phyloP scores from a whole-genome alignment of 1,140 invertebrate species.

The Drosophila gunungcola region DNA sequence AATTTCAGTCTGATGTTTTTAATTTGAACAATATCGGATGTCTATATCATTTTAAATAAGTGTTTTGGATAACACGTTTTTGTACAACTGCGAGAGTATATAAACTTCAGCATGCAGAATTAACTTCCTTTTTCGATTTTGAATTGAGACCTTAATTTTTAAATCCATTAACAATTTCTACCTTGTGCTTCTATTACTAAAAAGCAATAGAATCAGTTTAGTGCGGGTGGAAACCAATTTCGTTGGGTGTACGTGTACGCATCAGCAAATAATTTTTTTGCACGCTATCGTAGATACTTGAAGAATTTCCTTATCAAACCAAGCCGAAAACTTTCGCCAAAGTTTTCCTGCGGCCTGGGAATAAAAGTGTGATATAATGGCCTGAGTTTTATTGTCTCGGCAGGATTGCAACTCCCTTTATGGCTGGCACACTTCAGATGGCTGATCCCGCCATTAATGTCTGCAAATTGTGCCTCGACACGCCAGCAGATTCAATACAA shows the following conservation, averaged over 20 bases:
- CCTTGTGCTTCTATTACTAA: too few relatives aligned
- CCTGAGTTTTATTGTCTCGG: constrained; percentile 46
- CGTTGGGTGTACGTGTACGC: background rate
- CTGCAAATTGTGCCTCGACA: constrained; percentile 47
- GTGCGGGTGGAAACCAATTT: background rate
- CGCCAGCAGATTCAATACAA: constrained; percentile 39
- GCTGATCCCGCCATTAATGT: constrained; percentile 38
- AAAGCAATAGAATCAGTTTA: too few relatives aligned
- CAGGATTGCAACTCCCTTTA: constrained; percentile 57
- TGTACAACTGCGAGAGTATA: too few relatives aligned
- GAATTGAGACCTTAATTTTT: too few relatives aligned
- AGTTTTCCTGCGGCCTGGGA: constrained; percentile 28
- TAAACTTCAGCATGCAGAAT: too few relatives aligned
- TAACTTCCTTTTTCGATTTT: too few relatives aligned
- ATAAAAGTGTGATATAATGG: constrained; percentile 35
- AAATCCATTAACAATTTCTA: too few relatives aligned
- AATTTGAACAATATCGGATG: too few relatives aligned
- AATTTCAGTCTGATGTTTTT: too few relatives aligned
- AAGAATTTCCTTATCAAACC: constrained; percentile 67
- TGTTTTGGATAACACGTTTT: too few relatives aligned
- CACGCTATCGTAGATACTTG: constrained; percentile 43
- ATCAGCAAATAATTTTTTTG: constrained; percentile 37
- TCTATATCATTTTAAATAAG: too few relatives aligned
- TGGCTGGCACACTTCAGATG: constrained; percentile 39
- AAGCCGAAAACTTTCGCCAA: constrained; percentile 56